A percentile compares a stretch with the other conserved stretches of the same genome.
Conservation (phyloP, 2,113 vertebrate genomes). For the Charina bottae region DNA sequence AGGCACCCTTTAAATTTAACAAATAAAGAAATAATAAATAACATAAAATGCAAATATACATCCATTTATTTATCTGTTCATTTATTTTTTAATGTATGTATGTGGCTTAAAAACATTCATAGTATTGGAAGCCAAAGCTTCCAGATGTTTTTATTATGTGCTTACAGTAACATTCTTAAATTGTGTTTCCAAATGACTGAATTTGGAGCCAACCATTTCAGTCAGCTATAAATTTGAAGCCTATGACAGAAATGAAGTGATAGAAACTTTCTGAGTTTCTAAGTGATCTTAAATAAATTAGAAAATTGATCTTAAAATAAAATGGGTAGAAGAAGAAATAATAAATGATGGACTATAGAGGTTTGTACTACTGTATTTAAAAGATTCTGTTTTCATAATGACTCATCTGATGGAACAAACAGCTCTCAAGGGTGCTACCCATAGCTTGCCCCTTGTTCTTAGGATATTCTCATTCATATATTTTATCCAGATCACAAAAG, state of each 20-base stretch:
- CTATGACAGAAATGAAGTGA: not conserved
- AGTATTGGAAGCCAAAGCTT: not conserved
- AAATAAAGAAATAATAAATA: not conserved
- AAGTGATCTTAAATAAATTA: not conserved
- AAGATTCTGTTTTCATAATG: not conserved
- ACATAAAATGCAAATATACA: not conserved
- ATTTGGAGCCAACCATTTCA: not conserved
- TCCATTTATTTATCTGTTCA: not conserved
- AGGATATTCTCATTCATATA: not conserved
- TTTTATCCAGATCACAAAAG: not conserved
- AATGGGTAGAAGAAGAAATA: not conserved
- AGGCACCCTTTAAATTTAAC: not conserved
- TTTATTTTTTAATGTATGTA: not conserved
- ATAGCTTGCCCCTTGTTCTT: not conserved
- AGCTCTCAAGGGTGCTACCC: not conserved
- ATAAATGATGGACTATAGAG: not conserved
- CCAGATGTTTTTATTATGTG: not conserved
- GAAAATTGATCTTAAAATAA: not conserved
- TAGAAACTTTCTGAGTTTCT: not conserved
- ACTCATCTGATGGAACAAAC: not conserved
- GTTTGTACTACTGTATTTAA: rapidly evolving
- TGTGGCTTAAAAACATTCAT: not conserved
- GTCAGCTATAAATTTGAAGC: not conserved
- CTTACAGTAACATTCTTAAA: not conserved
- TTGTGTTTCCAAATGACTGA: not conserved